A percentile compares a stretch with the other conserved stretches of the same genome.
Conservation (phyloP, 2,113 vertebrate species). For the Alethe diademata region DNA sequence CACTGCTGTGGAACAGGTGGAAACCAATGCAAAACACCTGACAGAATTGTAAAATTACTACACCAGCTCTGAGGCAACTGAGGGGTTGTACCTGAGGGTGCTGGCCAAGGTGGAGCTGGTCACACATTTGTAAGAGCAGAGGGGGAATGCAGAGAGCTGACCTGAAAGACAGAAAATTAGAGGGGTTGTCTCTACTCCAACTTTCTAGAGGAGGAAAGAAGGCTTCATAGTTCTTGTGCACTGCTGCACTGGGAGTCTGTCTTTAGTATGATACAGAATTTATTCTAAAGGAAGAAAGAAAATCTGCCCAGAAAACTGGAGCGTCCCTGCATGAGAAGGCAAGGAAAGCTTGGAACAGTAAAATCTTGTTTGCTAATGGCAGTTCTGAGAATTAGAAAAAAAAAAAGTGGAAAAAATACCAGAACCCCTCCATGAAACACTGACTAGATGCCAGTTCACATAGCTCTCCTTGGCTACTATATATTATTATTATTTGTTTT, state of each 20-base stretch:
- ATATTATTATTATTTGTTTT: slow-evolving; percentile 73
- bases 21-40: neutral
- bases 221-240: neutral
- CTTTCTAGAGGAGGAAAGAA: neutral
- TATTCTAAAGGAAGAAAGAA: neutral
- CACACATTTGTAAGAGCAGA: neutral
- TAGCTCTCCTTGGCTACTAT: slow-evolving; percentile 73
- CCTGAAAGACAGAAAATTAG: neutral
- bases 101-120: neutral
- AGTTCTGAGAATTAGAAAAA: slow-evolving; percentile 63
- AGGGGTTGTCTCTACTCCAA: neutral
- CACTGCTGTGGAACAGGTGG: neutral
- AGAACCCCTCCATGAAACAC: slow-evolving; percentile 9
- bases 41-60: neutral
- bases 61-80: neutral
- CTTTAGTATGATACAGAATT: neutral
- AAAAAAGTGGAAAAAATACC: neutral
- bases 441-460: slow-evolving; percentile 77
- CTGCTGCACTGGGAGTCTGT: neutral
- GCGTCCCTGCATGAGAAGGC: neutral
- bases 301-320: neutral
- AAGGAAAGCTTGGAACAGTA: slow-evolving; percentile 19
- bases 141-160: neutral
- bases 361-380: slow-evolving; percentile 61
- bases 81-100: neutral